These are phyloP conservation scores for Halcyon chelicuti DNA, from an alignment of 2,797 vertebrate genomes.

Conservation along the genomic window DNA sequence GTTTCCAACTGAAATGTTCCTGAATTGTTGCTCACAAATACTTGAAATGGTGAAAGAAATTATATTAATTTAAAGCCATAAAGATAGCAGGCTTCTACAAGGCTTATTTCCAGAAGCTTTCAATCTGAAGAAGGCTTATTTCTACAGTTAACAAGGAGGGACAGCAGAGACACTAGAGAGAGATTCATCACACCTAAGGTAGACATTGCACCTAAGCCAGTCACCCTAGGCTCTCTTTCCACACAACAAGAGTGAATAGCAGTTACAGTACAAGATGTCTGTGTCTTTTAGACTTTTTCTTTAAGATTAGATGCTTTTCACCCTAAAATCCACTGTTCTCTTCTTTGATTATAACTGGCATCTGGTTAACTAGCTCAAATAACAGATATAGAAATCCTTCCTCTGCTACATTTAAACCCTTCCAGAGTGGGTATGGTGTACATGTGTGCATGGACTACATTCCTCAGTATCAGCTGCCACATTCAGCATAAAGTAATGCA, in stretches of 20 bases:
- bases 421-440: neutral
- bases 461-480: neutral
- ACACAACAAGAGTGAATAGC: neutral
- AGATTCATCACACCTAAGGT: slow-evolving; percentile 13
- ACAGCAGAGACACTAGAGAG: slow-evolving; percentile 28
- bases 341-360: neutral
- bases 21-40: neutral
- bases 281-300: slow-evolving; percentile 8
- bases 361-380: neutral
- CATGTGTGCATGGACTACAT: neutral
- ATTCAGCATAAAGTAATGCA: neutral
- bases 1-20: neutral
- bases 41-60: neutral
- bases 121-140: neutral
- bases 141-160: neutral
- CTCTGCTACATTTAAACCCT: neutral
- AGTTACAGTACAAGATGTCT: neutral
- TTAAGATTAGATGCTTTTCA: neutral
- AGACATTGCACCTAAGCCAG: slow-evolving; percentile 18
- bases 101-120: neutral
- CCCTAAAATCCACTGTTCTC: neutral
- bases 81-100: neutral
- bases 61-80: neutral
- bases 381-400: neutral
- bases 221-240: slow-evolving; percentile 39